Conservation (phyloP, 1,140 invertebrate species). For the Aphelinus atriplicis region DNA sequence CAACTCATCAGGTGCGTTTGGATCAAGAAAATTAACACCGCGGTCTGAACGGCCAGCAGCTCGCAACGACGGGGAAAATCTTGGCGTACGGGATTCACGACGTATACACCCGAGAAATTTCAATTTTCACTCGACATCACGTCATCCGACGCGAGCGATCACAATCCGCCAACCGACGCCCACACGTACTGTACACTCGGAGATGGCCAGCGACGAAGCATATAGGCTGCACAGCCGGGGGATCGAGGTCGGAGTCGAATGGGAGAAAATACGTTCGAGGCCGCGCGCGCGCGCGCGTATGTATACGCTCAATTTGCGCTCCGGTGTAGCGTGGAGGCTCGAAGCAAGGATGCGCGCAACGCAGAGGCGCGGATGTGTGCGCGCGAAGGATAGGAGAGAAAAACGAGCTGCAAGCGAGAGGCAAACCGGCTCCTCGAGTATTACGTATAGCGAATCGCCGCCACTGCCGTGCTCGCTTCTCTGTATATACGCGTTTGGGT, state of each 20-base stretch:
- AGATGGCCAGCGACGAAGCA: not conserved
- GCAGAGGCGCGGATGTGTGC: not conserved
- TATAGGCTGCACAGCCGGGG: too few relatives aligned
- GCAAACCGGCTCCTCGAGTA: constrained; percentile 44
- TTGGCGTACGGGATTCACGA: too few relatives aligned
- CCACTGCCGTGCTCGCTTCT: not conserved
- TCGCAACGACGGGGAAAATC: too few relatives aligned
- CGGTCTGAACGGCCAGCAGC: too few relatives aligned
- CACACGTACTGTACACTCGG: not conserved
- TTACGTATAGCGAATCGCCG: constrained; percentile 42
- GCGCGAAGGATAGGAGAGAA: constrained; percentile 9
- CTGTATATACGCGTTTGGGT: not conserved
- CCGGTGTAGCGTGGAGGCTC: constrained; percentile 13
- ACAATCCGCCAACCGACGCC: not conserved
- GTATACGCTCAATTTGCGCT: constrained; percentile 29
- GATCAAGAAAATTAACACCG: too few relatives aligned
- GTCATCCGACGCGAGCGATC: not conserved
- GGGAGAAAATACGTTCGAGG: too few relatives aligned
- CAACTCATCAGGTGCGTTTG: too few relatives aligned
- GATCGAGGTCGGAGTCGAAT: too few relatives aligned
- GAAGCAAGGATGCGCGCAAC: not conserved
- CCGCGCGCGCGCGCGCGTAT: too few relatives aligned
- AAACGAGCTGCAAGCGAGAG: constrained; percentile 10
- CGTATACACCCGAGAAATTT: too few relatives aligned
- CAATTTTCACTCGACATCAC: not conserved